A percentile compares a stretch with the other conserved stretches of the same genome.
These are phyloP conservation scores for Peucedramus taeniatus DNA, from an alignment of 2,113 vertebrate species.

Conservation along the genomic window DNA sequence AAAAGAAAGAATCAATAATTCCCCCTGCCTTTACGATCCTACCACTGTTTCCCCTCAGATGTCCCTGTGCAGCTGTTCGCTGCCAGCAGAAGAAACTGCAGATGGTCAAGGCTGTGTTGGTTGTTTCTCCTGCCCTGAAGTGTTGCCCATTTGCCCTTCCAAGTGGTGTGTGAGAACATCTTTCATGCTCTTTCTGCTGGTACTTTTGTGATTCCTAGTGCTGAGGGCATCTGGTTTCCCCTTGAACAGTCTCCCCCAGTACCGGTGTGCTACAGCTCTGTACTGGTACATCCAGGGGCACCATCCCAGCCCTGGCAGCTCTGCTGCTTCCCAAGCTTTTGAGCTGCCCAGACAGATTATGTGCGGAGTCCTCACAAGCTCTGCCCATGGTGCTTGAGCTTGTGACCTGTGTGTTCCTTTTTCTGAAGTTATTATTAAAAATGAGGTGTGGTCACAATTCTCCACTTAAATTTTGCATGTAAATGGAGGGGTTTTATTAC, in stretches of 20 bases:
- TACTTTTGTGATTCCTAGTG: not conserved
- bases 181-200: not conserved
- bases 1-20: not conserved
- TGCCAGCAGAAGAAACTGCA: not conserved
- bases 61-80: not conserved
- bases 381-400: not conserved
- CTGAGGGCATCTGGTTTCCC: not conserved
- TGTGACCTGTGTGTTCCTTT: not conserved
- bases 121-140: not conserved
- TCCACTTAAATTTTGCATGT: not conserved
- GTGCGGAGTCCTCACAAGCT: not conserved
- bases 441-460: not conserved
- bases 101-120: not conserved
- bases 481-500: not conserved
- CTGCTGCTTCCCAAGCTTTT: not conserved
- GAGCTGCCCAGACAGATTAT: not conserved
- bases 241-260: not conserved
- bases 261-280: not conserved
- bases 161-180: not conserved
- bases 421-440: not conserved
- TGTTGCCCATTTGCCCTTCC: rapidly evolving
- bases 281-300: rapidly evolving
- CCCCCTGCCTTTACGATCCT: not conserved
- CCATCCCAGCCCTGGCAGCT: not conserved
- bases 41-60: not conserved